A percentile compares a stretch with the other conserved stretches of the same genome.
Conservation (phyloP, 2,797 vertebrate species). For the Manis javanica region DNA sequence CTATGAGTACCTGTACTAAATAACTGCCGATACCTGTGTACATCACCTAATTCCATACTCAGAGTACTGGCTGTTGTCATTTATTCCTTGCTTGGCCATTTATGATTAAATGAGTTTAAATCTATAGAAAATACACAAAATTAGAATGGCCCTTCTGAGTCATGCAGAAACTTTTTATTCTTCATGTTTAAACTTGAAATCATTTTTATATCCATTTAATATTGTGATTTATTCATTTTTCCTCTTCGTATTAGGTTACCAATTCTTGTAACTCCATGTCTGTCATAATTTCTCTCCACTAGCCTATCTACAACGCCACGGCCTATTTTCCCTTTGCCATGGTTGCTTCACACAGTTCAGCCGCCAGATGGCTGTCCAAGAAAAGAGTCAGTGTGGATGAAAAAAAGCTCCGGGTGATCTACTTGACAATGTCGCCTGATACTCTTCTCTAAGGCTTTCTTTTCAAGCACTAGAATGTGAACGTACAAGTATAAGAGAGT, state of each 20-base stretch:
- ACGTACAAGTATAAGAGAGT: background rate
- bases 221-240: background rate
- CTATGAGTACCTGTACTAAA: background rate
- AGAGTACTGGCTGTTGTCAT: background rate
- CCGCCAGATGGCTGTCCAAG: constrained; percentile 61
- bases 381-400: background rate
- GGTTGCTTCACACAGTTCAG: background rate
- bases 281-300: background rate
- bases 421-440: rapidly evolving
- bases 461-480: background rate
- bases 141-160: background rate
- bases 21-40: background rate
- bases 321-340: background rate
- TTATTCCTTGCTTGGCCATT: background rate
- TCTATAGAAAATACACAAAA: background rate
- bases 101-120: background rate
- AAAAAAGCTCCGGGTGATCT: background rate
- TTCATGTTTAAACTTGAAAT: background rate
- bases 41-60: background rate
- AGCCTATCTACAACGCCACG: background rate
- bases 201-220: background rate
- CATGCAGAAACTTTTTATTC: background rate
- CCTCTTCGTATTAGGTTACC: background rate
- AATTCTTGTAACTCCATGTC: background rate
- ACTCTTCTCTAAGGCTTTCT: background rate